Conservation (phyloP, 2,113 vertebrate genomes). For the Pedetes capensis region DNA sequence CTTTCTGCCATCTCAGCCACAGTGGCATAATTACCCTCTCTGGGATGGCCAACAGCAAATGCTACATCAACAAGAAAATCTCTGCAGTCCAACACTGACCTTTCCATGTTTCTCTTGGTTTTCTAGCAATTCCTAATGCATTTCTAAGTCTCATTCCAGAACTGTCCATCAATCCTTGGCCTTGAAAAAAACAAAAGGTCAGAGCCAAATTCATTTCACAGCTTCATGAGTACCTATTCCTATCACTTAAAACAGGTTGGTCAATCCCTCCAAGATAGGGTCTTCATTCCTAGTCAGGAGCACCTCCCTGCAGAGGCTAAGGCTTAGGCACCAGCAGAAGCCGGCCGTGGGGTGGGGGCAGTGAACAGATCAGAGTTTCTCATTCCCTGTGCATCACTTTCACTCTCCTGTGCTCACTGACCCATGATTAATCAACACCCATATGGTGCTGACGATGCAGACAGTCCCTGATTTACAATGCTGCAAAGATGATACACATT, state of each 20-base stretch:
- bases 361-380: too few species aligned
- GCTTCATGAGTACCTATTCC: background rate
- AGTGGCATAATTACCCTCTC: background rate
- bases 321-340: background rate
- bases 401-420: background rate
- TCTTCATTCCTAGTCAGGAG: background rate
- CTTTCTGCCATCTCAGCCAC: background rate
- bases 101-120: background rate
- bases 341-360: too few species aligned
- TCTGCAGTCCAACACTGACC: background rate
- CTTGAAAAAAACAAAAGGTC: background rate
- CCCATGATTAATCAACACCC: background rate
- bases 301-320: background rate
- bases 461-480: background rate
- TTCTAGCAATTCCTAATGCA: slow-evolving; percentile 16
- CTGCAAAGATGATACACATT: background rate
- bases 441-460: too few species aligned
- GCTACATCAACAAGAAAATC: background rate
- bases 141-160: background rate
- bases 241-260: background rate
- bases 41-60: background rate
- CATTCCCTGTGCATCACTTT: too few species aligned
- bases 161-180: background rate
- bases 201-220: background rate
- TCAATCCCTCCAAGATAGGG: background rate